phyloP scores from a whole-genome alignment of 1,140 invertebrate genomes.

The Pygmarrhopalites habei region DNA sequence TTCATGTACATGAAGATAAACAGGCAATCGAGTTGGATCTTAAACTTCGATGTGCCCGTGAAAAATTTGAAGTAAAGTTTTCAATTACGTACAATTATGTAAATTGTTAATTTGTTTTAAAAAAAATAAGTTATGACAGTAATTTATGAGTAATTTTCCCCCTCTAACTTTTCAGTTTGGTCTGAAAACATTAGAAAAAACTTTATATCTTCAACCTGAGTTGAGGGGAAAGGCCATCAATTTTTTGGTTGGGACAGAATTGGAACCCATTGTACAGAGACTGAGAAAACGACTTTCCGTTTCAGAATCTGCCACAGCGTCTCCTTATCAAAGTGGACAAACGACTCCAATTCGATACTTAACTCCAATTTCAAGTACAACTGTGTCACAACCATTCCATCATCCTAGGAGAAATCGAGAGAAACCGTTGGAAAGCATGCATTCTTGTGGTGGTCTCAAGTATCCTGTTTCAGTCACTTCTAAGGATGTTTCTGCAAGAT shows the following conservation, averaged over 20 bases:
- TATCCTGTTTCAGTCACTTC: too few species aligned
- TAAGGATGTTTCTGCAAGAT: too few species aligned
- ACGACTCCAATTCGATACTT: conserved; percentile 1
- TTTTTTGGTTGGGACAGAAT: neutral
- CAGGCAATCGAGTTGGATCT: conserved; percentile 22
- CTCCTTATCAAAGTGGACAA: neutral
- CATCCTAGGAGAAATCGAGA: too few species aligned
- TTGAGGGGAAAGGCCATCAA: neutral
- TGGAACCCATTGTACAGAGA: neutral
- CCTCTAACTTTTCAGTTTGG: conserved; percentile 13
- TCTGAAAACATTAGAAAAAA: conserved; percentile 17
- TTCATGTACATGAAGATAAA: conserved; percentile 14
- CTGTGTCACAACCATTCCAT: neutral
- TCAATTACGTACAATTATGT: neutral
- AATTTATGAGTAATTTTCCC: neutral
- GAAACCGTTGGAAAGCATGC: too few species aligned
- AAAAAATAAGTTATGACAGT: neutral
- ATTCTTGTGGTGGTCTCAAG: too few species aligned
- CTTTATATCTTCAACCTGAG: conserved; percentile 7
- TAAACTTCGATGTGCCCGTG: conserved; percentile 18
- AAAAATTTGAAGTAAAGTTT: conserved; percentile 26
- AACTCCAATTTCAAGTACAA: neutral
- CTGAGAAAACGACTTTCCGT: neutral
- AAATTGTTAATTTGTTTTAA: too few species aligned
- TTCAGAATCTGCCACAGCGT: neutral